Conservation (phyloP, 1,140 invertebrate species). For the Drosophila nannoptera region DNA sequence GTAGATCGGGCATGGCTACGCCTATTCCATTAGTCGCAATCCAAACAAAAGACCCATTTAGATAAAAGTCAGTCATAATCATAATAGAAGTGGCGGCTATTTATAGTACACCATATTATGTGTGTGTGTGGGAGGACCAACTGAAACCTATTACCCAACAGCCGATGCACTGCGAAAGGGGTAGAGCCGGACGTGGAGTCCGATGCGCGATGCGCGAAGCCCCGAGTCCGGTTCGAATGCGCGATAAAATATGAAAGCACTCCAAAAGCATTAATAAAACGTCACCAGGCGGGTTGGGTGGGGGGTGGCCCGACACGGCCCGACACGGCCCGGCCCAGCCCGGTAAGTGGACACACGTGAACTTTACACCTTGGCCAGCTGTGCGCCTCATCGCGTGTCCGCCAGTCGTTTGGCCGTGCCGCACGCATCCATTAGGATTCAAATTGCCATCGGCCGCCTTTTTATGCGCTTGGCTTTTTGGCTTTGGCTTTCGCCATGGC, state of each 20-base stretch:
- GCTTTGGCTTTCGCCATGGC: slow-evolving; percentile 40
- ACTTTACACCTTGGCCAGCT: slow-evolving; percentile 68
- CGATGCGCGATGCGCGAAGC: background rate
- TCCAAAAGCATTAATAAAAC: slow-evolving; percentile 76
- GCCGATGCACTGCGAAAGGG: slow-evolving; percentile 58
- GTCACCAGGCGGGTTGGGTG: slow-evolving; percentile 21
- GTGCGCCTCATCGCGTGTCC: slow-evolving; percentile 68
- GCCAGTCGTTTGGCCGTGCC: slow-evolving; percentile 63
- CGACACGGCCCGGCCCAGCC: background rate
- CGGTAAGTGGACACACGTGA: slow-evolving; percentile 76
- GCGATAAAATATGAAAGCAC: slow-evolving; percentile 76
- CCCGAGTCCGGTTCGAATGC: slow-evolving; percentile 47
- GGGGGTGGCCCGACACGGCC: slow-evolving; percentile 6
- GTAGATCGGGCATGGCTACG: slow-evolving; percentile 29
- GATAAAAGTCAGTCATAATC: slow-evolving; percentile 70
- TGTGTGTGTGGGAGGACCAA: slow-evolving; percentile 45
- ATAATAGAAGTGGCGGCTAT: slow-evolving; percentile 66
- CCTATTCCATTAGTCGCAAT: slow-evolving; percentile 57
- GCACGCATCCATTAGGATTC: slow-evolving; percentile 77
- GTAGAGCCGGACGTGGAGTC: slow-evolving; percentile 35
- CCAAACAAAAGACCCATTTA: slow-evolving; percentile 76
- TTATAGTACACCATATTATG: slow-evolving; percentile 37
- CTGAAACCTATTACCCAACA: slow-evolving; percentile 74
- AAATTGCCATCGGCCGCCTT: slow-evolving; percentile 64
- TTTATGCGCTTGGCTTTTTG: slow-evolving; percentile 69